phyloP scores from a whole-genome alignment of 2,888 invertebrate genomes.

The Anagyrus pseudococci region DNA sequence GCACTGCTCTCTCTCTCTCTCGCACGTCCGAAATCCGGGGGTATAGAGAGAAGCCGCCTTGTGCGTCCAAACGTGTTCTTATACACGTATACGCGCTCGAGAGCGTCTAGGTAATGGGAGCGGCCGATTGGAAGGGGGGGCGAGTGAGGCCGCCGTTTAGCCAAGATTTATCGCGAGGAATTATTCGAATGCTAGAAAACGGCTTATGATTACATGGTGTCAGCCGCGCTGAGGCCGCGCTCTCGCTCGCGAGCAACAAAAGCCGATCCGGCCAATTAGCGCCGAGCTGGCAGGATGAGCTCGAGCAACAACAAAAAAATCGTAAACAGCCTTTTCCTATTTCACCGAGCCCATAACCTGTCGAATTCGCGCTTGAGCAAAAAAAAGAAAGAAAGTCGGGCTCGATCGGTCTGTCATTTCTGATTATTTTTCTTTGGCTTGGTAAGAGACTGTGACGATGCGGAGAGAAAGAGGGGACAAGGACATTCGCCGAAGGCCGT shows the following conservation, averaged over 20 bases:
- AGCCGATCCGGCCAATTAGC: conserved; percentile 31
- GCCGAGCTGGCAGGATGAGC: neutral
- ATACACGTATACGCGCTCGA: neutral
- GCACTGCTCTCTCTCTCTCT: no score
- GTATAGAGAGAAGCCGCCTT: neutral
- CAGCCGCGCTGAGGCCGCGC: conserved; percentile 13
- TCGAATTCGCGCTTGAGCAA: no score
- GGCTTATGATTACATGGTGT: conserved; percentile 58
- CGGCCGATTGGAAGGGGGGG: conserved; percentile 37
- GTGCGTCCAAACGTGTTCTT: conserved; percentile 32
- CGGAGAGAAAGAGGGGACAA: no score
- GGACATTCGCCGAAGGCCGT: no score
- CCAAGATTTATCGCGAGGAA: conserved; percentile 59
- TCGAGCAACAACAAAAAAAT: neutral
- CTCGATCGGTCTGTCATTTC: no score
- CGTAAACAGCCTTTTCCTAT: no score
- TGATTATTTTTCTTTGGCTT: no score
- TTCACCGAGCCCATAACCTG: no score
- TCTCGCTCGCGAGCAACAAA: neutral
- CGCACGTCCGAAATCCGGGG: neutral
- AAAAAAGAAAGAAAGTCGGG: no score
- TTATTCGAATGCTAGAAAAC: conserved; percentile 61
- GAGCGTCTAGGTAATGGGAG: neutral
- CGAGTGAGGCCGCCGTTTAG: conserved; percentile 51
- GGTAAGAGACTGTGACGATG: no score